Evolutionary conservation across 1,140 invertebrate species (phyloP).

Genomic region (Hyles euphorbiae): DNA sequence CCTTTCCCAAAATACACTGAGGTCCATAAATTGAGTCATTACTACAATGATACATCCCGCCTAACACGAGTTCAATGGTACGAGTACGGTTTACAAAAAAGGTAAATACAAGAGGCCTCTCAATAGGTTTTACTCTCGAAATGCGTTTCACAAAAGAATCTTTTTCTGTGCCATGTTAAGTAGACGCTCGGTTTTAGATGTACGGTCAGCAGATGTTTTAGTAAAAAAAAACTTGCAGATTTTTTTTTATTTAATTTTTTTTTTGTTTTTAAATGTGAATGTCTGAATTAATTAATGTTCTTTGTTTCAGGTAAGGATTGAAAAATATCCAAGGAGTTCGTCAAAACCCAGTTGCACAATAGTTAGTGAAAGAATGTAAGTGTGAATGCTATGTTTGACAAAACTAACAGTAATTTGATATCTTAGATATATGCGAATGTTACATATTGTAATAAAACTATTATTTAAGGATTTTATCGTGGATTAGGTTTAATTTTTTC

Average conservation of each 20-base stretch:
- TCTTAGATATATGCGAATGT: no score
- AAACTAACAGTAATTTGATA: no score
- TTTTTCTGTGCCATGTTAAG: conserved; percentile 67
- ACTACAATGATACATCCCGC: conserved; percentile 30
- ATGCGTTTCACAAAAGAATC: conserved; percentile 62
- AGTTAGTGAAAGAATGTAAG: no score
- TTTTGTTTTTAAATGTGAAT: conserved; percentile 3
- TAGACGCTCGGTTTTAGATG: conserved; percentile 48
- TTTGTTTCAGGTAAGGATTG: no score
- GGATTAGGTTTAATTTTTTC: no score
- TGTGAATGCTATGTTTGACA: no score
- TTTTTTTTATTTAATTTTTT: background rate
- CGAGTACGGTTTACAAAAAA: conserved; percentile 63
- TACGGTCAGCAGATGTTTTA: conserved; percentile 29
- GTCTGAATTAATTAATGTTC: no score
- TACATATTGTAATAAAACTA: no score
- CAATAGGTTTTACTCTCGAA: conserved; percentile 65
- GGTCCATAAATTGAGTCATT: conserved; percentile 26
- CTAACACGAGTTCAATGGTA: conserved; percentile 41
- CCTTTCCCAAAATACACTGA: no score
- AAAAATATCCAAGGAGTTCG: no score
- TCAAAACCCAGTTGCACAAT: no score
- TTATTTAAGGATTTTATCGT: no score
- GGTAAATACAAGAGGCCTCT: conserved; percentile 57
- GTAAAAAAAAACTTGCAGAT: conserved; percentile 20